Evolutionary conservation across 2,797 vertebrate species (phyloP).

Genomic region (Tapirus indicus): DNA sequence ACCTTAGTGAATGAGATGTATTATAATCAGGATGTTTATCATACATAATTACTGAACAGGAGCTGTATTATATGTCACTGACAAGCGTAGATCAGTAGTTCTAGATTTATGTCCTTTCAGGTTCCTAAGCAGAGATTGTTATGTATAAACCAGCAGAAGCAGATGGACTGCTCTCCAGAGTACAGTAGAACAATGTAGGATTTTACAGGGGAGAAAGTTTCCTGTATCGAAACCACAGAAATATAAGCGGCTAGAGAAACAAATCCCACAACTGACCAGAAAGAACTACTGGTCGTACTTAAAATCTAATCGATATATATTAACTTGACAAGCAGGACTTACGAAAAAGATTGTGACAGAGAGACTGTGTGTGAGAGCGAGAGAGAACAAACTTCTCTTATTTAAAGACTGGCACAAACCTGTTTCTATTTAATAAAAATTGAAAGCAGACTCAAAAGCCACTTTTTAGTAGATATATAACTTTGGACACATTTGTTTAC

Average conservation of each 20-base stretch:
- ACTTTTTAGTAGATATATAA: neutral
- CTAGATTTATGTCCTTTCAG: slow-evolving; percentile 77
- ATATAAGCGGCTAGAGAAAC: neutral
- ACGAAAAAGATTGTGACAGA: neutral
- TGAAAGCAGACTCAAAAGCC: neutral
- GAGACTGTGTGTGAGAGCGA: neutral
- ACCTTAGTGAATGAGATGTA: slow-evolving; percentile 66
- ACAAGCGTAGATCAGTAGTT: slow-evolving; percentile 70
- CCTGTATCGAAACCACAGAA: slow-evolving; percentile 38
- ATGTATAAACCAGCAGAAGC: slow-evolving; percentile 60
- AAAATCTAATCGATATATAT: slow-evolving; percentile 19
- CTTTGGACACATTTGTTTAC: neutral
- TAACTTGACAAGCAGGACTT: neutral
- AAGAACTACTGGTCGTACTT: neutral
- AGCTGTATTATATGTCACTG: slow-evolving; percentile 68
- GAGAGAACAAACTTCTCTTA: neutral
- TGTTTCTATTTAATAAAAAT: neutral
- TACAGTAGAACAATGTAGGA: slow-evolving; percentile 33
- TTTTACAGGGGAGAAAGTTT: slow-evolving; percentile 57
- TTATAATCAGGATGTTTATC: slow-evolving; percentile 81
- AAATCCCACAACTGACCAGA: neutral
- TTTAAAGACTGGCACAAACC: neutral
- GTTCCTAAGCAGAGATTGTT: slow-evolving; percentile 43
- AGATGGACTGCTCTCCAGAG: slow-evolving; percentile 77
- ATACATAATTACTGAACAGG: slow-evolving; percentile 77